Percentiles rank a stretch among this genome's conserved stretches.
These are phyloP conservation scores for Cataglyphis albicans DNA, from an alignment of 2,888 invertebrate genomes.

Conservation along the genomic window DNA sequence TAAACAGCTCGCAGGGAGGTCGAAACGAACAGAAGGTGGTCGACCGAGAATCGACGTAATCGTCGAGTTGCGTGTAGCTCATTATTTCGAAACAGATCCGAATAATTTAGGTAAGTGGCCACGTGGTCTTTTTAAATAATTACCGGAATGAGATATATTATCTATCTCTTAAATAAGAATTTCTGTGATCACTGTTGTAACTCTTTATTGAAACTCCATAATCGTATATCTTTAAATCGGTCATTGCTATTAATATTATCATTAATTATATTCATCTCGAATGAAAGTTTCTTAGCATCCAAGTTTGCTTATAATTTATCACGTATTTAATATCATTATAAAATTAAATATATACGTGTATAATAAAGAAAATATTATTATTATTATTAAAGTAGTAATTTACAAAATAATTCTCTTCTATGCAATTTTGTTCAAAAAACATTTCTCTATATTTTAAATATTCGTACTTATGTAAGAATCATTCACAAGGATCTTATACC, in stretches of 20 bases:
- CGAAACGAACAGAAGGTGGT: conserved; percentile 41
- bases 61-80: conserved; percentile 35
- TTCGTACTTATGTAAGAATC: neutral
- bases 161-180: conserved; percentile 20
- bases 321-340: neutral
- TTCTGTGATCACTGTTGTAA: neutral
- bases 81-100: conserved; percentile 43
- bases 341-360: neutral
- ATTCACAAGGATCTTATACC: neutral
- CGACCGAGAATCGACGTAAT: conserved; percentile 43
- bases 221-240: neutral
- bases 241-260: conserved; percentile 1
- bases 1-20: conserved; percentile 25
- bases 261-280: conserved; percentile 18
- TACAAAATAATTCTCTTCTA: neutral
- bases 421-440: neutral
- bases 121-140: conserved; percentile 58
- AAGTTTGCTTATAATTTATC: neutral
- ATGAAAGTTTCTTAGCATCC: neutral
- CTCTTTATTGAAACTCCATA: neutral
- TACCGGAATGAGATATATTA: conserved; percentile 36
- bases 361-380: neutral
- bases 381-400: neutral
- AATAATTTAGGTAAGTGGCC: conserved; percentile 36
- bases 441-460: neutral